Base-by-base conservation (phyloP, 2,113 vertebrate genomes). In the Stictonetta naevosa region DNA sequence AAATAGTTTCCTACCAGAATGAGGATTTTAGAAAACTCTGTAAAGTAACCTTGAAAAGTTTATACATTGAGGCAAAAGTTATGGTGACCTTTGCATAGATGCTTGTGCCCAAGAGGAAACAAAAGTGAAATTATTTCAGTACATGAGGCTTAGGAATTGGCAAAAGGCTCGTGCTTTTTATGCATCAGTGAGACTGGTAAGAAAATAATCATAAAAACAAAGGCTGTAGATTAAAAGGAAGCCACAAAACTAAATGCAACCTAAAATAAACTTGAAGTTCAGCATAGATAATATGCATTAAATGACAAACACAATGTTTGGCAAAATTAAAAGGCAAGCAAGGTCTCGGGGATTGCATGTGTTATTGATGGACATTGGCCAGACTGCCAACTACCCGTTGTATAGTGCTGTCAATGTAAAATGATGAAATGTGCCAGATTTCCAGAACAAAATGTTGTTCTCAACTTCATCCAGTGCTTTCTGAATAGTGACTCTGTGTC, bases 181-280 rank as follows among this genome's bases (percentile, higher is more conserved):
- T 95, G 95, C 95, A 90, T 78, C 93, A 97, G 53, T 92, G 90
- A 68, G 72, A 86, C 85, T 92, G 83, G 85, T 93, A 94, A 96
- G 93, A 91, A 94, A 92, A 90, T 95, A 95, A 97, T 96, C 80
- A 93, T 72, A 56, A 74, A 72, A 74, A 96, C 86, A 96, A 96
- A 96, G 69, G 68, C 92, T 44, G n/a, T 88, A 96, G 88, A 94
- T 97, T 95, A 94, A 91, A 95, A 96, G 90, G 90, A 94, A 96
- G 86, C 56, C 77, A 78, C 80, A 86, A 90, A 95, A 84, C 83
- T 84, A 87, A 94, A 86, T 86, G 60, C 36, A 78, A 71, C 77
- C 90, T 88, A 97, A 96, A 95, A 95, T 96, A 97, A 93, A 90
- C 85, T 94, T 85, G 73, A 93, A 80, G 80, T 95, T 97, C 88